phyloP scores from a whole-genome alignment of 2,113 vertebrate genomes.

The Strix uralensis region DNA sequence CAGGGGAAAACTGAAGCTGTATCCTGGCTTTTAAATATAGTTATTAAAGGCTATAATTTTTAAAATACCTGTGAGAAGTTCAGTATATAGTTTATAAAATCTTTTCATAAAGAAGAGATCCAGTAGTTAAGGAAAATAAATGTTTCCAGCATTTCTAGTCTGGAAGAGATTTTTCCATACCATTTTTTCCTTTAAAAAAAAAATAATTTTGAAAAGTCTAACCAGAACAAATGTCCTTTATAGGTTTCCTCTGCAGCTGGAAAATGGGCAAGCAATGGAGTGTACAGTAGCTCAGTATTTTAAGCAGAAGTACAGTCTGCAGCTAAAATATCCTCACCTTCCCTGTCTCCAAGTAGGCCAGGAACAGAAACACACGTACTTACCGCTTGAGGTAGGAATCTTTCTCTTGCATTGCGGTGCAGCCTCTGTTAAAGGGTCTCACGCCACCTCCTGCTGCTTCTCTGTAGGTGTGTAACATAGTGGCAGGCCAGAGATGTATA shows the following conservation, averaged over 20 bases:
- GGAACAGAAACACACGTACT: conserved; percentile 98
- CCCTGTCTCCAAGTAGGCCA: conserved; percentile 98
- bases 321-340: conserved; percentile 96
- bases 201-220: background rate
- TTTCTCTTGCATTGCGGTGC: background rate
- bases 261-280: conserved; percentile 99
- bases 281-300: conserved; percentile 99
- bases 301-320: conserved; percentile 98
- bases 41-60: background rate
- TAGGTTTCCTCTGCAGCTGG: conserved; percentile 97
- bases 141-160: background rate
- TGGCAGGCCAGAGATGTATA: conserved; percentile 96
- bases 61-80: background rate
- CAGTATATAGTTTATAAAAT: background rate
- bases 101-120: background rate
- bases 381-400: conserved; percentile 90
- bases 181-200: background rate
- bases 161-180: background rate
- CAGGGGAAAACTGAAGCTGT: background rate
- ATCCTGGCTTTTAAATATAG: background rate
- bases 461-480: conserved; percentile 94
- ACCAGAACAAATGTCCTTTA: conserved; percentile 45
- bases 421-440: rapidly evolving
- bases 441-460: background rate
- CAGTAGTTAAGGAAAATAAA: background rate